Evolutionary conservation across 1,140 invertebrate species (phyloP), one percentile per base, ranked within the genome.

Genomic region (Lanistes nyassanus): DNA sequence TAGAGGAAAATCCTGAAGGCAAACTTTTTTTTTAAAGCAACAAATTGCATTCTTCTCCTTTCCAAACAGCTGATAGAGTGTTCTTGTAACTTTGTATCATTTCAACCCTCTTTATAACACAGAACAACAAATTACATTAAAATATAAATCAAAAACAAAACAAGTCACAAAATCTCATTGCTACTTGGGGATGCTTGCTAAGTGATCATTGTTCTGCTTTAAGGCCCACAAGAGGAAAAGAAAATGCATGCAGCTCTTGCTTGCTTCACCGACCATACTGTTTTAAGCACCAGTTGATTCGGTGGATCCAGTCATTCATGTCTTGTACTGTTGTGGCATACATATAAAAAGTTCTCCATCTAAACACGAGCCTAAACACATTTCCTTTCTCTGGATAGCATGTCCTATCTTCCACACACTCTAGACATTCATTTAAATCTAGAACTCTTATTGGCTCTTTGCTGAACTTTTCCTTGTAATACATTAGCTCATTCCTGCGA

Each of bases 311-410:
- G 64, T 87, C 86, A 42, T 83, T 76, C 75, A 81, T 82, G 34
- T 87, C 84, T 51, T 83, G 80, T 42, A 83, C 79, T 23, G 84
- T 83, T 0, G 82, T 77, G n/a, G 82, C 79, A 72, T 82, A 83
- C 65, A 87, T 69, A 65, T 84, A 83, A 74, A 87, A 87, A 51
- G 84, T 86, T 47, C 86, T 79, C 82, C 83, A 85, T 42, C 73
- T 75, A 79, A 87, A 85, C 66, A 83, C 82, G 34, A 87, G 72
- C 62, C 81, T 83, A 76, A 85, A 82, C 37, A 83, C 77, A 79
- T 81, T 83, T 47, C 75, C 79, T 74, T 83, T 82, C 42, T 80
- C 76, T 74, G 81, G 80, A 34, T 82, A 70, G 21, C 73, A 58
- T 29, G 65, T 72, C 1, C 19, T 39, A 51, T 86, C 84, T 72